Base-by-base conservation (phyloP, 2,888 invertebrate species). In the Ormyrus labotus region DNA sequence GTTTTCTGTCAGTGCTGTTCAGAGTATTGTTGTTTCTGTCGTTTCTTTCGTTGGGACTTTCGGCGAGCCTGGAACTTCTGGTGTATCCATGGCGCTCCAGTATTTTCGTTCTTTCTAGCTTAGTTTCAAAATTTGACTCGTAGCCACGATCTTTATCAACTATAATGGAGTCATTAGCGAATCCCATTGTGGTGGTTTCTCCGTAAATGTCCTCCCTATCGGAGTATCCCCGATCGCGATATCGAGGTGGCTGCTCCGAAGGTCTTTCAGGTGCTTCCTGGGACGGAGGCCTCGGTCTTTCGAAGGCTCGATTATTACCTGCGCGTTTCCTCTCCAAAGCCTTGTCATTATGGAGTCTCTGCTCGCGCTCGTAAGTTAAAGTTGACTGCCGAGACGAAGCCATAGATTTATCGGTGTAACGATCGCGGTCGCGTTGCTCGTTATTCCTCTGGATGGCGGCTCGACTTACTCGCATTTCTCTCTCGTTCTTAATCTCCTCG, bases 1-100 rank as follows among this genome's bases (percentile, higher is more conserved):
- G 91, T 91, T 93, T 87, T 83, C 88, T 81, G 75, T 88, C 80
- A 72, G 88, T 83, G 91, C 92, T 83, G 91, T 87, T 89, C 74
- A 89, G 60, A 0, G 86, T 90, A 65, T 90, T 90, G 61, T 90
- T 90, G 58, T 90, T 90, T 0, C 87, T 86, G 55, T 90, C 90
- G 70, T 88, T 89, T 0, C 86, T 84, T 48, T 88, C 45, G 81
- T 83, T 2, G 45, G 13, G 75, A 6, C 8, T 48, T 3, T 63
- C 69, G 6, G 11, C 45, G 11, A 69, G 61, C 0, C 72, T 80
- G 5, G 81, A 53, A 6, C n/a, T 61, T n/a, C 82, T 73, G 4
- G 83, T 82, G 64, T 84, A 86, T 0, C 82, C 83, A 48, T 86
- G 85, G 72, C 88, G 84, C 70, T 91, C 89, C 65, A 89, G 85